A percentile compares a stretch with the other conserved stretches of the same genome.
Evolutionary conservation across 2,113 vertebrate species (phyloP).

Genomic region (Xenopus tropicalis): UCB_Xtro_10.0 CM004447.2:2694501-2695000

Average conservation of each 20-base stretch:
- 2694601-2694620: conserved; percentile 63
- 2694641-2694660: conserved; percentile 40
- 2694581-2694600: conserved; percentile 62
- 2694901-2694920: background rate
- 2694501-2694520: too few relatives aligned
- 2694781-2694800: too few relatives aligned
- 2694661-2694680: background rate
- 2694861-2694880: too few relatives aligned
- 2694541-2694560: conserved; percentile 26
- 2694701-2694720: background rate
- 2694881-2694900: background rate
- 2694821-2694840: too few relatives aligned
- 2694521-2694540: conserved; percentile 6
- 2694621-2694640: conserved; percentile 55
- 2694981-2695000: background rate
- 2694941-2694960: background rate
- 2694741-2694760: too few relatives aligned
- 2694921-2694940: background rate
- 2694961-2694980: too few relatives aligned
- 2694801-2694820: too few relatives aligned
- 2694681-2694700: background rate
- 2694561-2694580: conserved; percentile 65
- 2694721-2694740: background rate
- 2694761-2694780: too few relatives aligned
- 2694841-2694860: too few relatives aligned